Base-by-base conservation (phyloP, 2,797 vertebrate genomes). In the Bothrops alternatus region DNA sequence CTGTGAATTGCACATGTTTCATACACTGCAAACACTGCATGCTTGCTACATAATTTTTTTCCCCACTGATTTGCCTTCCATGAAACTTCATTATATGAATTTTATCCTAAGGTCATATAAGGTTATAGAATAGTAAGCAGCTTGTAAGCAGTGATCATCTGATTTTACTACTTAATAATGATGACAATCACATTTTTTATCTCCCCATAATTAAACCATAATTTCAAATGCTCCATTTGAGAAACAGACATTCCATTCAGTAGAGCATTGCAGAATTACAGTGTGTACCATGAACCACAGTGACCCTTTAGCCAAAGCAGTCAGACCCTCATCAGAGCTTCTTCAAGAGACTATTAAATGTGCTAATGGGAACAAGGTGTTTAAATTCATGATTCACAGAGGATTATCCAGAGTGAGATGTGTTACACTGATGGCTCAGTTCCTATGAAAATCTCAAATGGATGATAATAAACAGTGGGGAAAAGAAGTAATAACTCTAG, bases 281-380 rank as follows among this genome's bases (percentile, higher is more conserved):
- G 12, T 6, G 8, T 73, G 90, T 89, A 63, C 56, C 96, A 93
- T 93, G 20, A 96, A 91, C 91, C 55, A 20, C 3, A 37, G 57
- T 91, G 91, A 90, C 94, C 94, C 87, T 78, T 25, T 18, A 87
- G 95, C 92, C 90, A 91, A 96, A 96, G 93, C 55, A 93, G 96
- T 93, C 96, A 93, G 93, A 96, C 96, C 94, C 95, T 96, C 96
- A 95, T 96, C 95, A 96, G 91, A 95, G 95, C 93, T 91, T 91
- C 91, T 86, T 53, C 92, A 93, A 94, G 92, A 91, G 61, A 95
- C 94, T 96, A 95, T 95, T 90, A 93, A 94, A 96, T 96, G 92
- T 96, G 94, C 96, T 97, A 96, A 96, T 96, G 94, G 96, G 96
- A 96, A 96, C 87, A 87, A 97, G 93, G 95, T 93, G 93, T 96